Conservation (phyloP, 2,888 invertebrate species). For the Apotomis capreana region DNA sequence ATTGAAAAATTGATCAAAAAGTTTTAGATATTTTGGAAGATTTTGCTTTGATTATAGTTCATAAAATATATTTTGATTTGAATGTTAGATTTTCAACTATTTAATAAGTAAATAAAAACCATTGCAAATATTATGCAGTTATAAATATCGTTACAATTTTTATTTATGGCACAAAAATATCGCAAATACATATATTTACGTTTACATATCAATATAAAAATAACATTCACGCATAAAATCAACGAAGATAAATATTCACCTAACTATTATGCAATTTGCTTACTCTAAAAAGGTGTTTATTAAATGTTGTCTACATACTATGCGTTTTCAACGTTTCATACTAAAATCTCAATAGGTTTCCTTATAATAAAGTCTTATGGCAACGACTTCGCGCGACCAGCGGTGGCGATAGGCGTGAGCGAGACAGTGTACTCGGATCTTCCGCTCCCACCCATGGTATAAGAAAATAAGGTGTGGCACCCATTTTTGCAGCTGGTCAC, state of each 20-base stretch:
- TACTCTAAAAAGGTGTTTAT: constrained; percentile 6
- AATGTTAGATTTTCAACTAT: not conserved
- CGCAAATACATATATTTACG: constrained; percentile 40
- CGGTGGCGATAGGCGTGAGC: too few relatives aligned
- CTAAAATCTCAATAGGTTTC: constrained; percentile 29
- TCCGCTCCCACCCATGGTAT: too few relatives aligned
- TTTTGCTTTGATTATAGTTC: not conserved
- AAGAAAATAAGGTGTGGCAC: too few relatives aligned
- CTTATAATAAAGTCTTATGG: constrained; percentile 15
- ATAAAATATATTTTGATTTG: not conserved
- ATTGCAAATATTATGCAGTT: not conserved
- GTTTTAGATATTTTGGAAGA: constrained; percentile 17
- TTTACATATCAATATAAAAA: constrained; percentile 25
- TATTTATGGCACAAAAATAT: constrained; percentile 60
- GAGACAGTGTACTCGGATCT: too few relatives aligned
- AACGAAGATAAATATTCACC: constrained; percentile 9
- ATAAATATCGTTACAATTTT: constrained; percentile 16
- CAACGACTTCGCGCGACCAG: too few relatives aligned
- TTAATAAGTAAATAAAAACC: not conserved
- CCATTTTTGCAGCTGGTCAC: too few relatives aligned
- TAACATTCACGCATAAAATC: constrained; percentile 15
- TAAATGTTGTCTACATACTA: constrained; percentile 14
- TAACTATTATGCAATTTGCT: constrained; percentile 11
- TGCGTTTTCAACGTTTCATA: constrained; percentile 1
- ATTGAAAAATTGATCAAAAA: constrained; percentile 44